Evolutionary conservation across 2,113 vertebrate species (phyloP).

Genomic region (Blennius ocellaris): DNA sequence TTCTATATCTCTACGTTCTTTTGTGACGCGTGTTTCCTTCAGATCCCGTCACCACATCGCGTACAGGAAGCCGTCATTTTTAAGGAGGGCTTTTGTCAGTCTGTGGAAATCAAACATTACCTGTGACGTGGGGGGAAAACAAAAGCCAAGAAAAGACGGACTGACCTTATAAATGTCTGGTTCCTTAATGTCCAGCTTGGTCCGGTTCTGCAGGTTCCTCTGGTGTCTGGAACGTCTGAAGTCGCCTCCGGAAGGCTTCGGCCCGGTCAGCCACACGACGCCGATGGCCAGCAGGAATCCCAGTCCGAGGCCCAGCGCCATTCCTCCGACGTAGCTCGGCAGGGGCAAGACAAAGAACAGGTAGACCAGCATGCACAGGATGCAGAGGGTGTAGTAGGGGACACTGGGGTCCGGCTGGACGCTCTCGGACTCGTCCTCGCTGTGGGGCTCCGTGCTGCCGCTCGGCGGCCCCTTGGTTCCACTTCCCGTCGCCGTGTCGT

Average conservation of each 20-base stretch:
- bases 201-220: slow-evolving; percentile 69
- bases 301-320: slow-evolving; percentile 89
- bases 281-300: slow-evolving; percentile 94
- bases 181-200: slow-evolving; percentile 89
- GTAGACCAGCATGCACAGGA: slow-evolving; percentile 89
- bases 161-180: slow-evolving; percentile 93
- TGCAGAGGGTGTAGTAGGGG: slow-evolving; percentile 88
- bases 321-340: slow-evolving; percentile 88
- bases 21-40: too few relatives aligned
- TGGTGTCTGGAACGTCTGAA: slow-evolving; percentile 53
- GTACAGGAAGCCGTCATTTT: too few relatives aligned
- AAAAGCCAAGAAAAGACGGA: not conserved
- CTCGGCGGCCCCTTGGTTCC: slow-evolving; percentile 65
- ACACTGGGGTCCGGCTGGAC: slow-evolving; percentile 74
- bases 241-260: slow-evolving; percentile 76
- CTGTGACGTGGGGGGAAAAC: too few relatives aligned
- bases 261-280: slow-evolving; percentile 92
- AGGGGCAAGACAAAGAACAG: slow-evolving; percentile 92
- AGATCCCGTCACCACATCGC: too few relatives aligned
- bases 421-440: slow-evolving; percentile 78
- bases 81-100: too few relatives aligned
- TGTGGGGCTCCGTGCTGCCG: slow-evolving; percentile 73
- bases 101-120: too few relatives aligned
- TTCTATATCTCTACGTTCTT: too few relatives aligned
- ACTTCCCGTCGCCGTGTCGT: slow-evolving; percentile 59